Evolutionary conservation across 2,888 invertebrate genomes (phyloP).

Genomic region (Elysia crispata): DNA sequence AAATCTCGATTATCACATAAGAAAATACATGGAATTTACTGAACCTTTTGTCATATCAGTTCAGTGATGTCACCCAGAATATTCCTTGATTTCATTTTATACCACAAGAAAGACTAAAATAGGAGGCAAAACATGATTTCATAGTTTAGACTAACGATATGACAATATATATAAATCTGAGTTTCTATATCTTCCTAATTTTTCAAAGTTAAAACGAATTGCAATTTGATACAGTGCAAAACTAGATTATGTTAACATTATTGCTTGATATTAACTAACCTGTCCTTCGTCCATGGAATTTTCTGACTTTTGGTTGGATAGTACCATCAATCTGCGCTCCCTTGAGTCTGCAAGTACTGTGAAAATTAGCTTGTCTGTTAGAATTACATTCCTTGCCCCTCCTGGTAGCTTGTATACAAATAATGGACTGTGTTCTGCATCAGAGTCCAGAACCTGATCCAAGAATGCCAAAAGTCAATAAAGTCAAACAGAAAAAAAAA

Average conservation of each 20-base stretch:
- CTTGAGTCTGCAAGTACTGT: conserved; percentile 76
- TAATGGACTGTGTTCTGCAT: conserved; percentile 83
- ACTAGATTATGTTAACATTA: no score
- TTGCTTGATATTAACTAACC: conserved; percentile 53
- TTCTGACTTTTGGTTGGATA: conserved; percentile 82
- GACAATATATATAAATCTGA: no score
- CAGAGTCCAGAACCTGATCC: conserved; percentile 83
- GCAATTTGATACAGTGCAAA: no score
- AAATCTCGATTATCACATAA: no score
- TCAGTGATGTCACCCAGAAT: neutral
- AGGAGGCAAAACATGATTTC: no score
- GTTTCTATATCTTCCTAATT: no score
- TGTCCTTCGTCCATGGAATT: conserved; percentile 71
- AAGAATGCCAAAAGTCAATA: neutral
- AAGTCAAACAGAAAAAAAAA: neutral
- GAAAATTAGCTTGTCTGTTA: conserved; percentile 85
- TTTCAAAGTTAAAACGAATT: no score
- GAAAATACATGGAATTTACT: no score
- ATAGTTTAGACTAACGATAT: no score
- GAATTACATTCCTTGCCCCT: conserved; percentile 82
- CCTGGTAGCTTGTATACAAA: conserved; percentile 85
- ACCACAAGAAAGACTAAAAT: no score
- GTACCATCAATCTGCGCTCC: conserved; percentile 77
- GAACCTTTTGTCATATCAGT: no score
- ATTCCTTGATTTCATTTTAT: no score